Percentiles rank a stretch among this genome's conserved stretches.
phyloP scores from a whole-genome alignment of 1,140 invertebrate genomes.

The Colletes latitarsis region DNA sequence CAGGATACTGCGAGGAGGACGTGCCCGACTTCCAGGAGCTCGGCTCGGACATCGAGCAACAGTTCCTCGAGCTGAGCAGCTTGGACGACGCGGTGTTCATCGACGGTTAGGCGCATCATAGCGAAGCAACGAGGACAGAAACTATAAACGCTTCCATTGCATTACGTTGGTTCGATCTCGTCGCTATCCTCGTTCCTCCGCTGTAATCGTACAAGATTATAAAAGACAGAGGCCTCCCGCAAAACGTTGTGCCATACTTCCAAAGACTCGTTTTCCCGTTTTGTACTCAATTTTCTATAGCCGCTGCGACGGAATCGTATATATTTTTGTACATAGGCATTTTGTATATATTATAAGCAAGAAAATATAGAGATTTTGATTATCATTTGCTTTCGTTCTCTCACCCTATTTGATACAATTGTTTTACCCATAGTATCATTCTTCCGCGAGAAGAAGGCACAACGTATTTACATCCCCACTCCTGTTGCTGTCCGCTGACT shows the following conservation, averaged over 20 bases:
- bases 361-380: slow-evolving; percentile 30
- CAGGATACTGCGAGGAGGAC: slow-evolving; percentile 72
- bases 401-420: too few relatives aligned
- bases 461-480: too few relatives aligned
- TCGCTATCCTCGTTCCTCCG: too few relatives aligned
- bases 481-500: too few relatives aligned
- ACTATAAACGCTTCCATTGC: too few relatives aligned
- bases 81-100: slow-evolving; percentile 77
- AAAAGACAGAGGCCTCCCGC: too few relatives aligned
- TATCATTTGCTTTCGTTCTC: background rate
- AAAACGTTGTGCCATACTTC: slow-evolving; percentile 2
- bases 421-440: too few relatives aligned
- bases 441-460: too few relatives aligned
- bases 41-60: slow-evolving; percentile 77
- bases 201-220: too few relatives aligned
- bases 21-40: slow-evolving; percentile 76
- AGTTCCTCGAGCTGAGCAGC: slow-evolving; percentile 77
- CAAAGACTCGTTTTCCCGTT: slow-evolving; percentile 57
- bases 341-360: slow-evolving; percentile 62
- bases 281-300: slow-evolving; percentile 50
- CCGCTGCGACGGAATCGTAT: slow-evolving; percentile 47
- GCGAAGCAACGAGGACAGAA: background rate
- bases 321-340: slow-evolving; percentile 69
- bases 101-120: slow-evolving; percentile 61
- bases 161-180: too few relatives aligned